Conservation (phyloP, 1,140 invertebrate species). For the Trachelipus rathkii region DNA sequence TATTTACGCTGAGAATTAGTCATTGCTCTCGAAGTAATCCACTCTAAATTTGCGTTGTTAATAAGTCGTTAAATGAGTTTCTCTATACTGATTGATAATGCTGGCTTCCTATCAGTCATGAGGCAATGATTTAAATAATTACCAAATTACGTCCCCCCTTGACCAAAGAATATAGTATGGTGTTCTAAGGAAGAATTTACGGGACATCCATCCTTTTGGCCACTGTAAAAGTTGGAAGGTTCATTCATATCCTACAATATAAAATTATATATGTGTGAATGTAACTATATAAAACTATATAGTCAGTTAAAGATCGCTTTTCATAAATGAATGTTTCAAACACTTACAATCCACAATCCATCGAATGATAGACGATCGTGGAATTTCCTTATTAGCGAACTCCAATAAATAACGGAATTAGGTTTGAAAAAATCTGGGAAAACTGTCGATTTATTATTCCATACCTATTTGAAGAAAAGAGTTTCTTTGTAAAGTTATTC, state of each 20-base stretch:
- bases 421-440: constrained; percentile 85
- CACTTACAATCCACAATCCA: constrained; percentile 55
- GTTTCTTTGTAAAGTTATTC: background rate
- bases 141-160: too few relatives aligned
- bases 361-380: constrained; percentile 67
- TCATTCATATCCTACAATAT: constrained; percentile 52
- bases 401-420: constrained; percentile 68
- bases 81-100: too few relatives aligned
- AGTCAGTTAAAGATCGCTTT: too few relatives aligned
- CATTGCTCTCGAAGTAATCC: too few relatives aligned
- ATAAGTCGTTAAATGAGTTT: too few relatives aligned
- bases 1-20: too few relatives aligned
- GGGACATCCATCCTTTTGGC: constrained; percentile 45
- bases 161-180: constrained; percentile 45
- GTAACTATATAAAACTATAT: too few relatives aligned
- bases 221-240: constrained; percentile 51
- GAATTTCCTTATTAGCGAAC: constrained; percentile 63
- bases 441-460: constrained; percentile 68
- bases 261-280: too few relatives aligned
- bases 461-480: constrained; percentile 59
- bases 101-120: too few relatives aligned
- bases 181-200: constrained; percentile 47
- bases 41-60: too few relatives aligned
- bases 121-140: too few relatives aligned
- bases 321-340: too few relatives aligned